Conservation (phyloP, 1,140 invertebrate species). For the Formica exsecta region DNA sequence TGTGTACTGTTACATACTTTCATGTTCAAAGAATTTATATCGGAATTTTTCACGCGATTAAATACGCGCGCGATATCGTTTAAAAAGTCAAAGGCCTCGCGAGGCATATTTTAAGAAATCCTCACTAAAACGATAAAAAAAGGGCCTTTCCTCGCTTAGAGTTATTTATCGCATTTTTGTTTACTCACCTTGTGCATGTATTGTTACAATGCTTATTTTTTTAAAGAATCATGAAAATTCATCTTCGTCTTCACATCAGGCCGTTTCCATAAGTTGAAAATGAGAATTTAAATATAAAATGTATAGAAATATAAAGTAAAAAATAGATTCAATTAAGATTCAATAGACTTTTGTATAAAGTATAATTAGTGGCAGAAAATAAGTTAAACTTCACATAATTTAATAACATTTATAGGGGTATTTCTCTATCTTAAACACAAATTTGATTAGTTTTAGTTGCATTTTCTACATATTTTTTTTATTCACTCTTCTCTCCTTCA, state of each 20-base stretch:
- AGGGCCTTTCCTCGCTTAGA: not conserved
- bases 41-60: slow-evolving; percentile 47
- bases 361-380: not conserved
- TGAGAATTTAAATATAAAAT: not conserved
- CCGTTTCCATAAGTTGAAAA: not conserved
- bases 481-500: not conserved
- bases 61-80: not conserved
- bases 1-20: slow-evolving; percentile 41
- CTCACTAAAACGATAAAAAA: not conserved
- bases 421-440: not conserved
- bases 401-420: not conserved
- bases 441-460: not conserved
- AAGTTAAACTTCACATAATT: not conserved
- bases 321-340: not conserved
- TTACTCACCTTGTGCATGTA: not conserved
- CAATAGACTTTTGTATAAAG: not conserved
- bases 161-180: slow-evolving; percentile 28
- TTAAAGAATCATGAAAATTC: too few relatives aligned
- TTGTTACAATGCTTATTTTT: not conserved
- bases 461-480: not conserved
- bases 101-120: not conserved
- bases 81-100: slow-evolving; percentile 10
- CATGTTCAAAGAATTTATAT: slow-evolving; percentile 32
- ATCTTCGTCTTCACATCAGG: not conserved
- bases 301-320: not conserved